Conservation (phyloP, 2,888 invertebrate genomes). For the Malacosoma neustria region DNA sequence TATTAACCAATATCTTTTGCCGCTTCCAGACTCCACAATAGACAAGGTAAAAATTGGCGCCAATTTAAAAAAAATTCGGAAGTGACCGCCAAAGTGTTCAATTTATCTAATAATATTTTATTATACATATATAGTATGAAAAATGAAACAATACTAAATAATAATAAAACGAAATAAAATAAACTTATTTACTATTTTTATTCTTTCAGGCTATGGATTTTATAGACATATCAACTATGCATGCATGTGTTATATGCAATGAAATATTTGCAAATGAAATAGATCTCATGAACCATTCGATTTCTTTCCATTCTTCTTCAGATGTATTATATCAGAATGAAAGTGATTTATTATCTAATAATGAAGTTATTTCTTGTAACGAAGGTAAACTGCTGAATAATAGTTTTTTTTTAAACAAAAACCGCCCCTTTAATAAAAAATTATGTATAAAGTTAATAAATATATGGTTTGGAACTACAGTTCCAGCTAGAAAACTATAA, state of each 20-base stretch:
- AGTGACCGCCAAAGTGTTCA: too few relatives aligned
- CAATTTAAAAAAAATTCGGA: not conserved
- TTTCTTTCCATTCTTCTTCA: constrained; percentile 51
- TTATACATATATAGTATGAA: not conserved
- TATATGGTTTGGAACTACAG: too few relatives aligned
- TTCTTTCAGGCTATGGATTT: constrained; percentile 25
- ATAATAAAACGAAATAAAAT: too few relatives aligned
- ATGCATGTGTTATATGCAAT: constrained; percentile 60
- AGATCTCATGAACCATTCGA: constrained; percentile 59
- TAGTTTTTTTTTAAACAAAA: too few relatives aligned
- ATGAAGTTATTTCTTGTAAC: not conserved
- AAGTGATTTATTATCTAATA: not conserved
- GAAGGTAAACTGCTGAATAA: too few relatives aligned
- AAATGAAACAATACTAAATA: too few relatives aligned
- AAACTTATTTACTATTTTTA: too few relatives aligned
- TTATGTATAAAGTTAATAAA: too few relatives aligned
- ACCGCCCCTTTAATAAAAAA: too few relatives aligned
- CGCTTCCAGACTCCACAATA: constrained; percentile 34
- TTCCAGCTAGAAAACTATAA: too few relatives aligned
- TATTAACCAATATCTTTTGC: constrained; percentile 58
- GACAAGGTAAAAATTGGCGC: constrained; percentile 30
- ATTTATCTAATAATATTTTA: not conserved
- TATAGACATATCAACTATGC: constrained; percentile 49
- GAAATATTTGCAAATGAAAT: constrained; percentile 61
- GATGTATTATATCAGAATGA: constrained; percentile 18